Conservation (phyloP, 2,113 vertebrate genomes). For the Emydocephalus ijimae region DNA sequence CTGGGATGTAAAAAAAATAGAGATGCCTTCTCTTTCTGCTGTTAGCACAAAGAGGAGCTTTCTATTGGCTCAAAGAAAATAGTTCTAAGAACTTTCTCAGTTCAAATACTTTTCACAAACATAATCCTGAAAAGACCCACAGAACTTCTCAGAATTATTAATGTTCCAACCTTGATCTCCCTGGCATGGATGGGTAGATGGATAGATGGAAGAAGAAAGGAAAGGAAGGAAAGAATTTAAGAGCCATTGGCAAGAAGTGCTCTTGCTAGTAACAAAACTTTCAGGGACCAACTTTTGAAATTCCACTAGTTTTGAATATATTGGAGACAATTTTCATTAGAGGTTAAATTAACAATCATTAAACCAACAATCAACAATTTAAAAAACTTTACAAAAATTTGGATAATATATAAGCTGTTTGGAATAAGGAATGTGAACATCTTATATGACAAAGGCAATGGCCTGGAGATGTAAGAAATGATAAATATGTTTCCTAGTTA, state of each 20-base stretch:
- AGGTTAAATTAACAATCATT: not conserved
- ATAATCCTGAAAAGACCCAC: not conserved
- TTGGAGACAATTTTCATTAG: not conserved
- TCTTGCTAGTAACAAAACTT: not conserved
- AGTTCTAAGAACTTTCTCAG: not conserved
- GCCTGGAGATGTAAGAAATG: not conserved
- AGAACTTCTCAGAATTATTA: not conserved
- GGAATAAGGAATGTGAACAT: not conserved
- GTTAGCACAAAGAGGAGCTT: not conserved
- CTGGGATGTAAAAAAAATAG: not conserved
- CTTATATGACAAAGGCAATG: not conserved
- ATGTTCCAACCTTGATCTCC: not conserved
- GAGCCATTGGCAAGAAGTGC: not conserved
- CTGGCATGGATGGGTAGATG: not conserved
- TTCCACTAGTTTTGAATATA: not conserved
- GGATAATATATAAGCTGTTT: not conserved
- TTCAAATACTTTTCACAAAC: not conserved
- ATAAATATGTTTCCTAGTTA: not conserved
- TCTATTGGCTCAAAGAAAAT: not conserved
- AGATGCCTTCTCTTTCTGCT: not conserved
- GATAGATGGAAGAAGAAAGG: no score
- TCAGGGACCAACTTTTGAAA: not conserved
- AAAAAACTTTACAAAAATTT: not conserved
- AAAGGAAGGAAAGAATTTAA: not conserved
- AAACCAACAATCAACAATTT: not conserved